phyloP scores from a whole-genome alignment of 30 jellyfish, hydroid and myxozoan genomes.

The Cassiopea xamachana region DNA sequence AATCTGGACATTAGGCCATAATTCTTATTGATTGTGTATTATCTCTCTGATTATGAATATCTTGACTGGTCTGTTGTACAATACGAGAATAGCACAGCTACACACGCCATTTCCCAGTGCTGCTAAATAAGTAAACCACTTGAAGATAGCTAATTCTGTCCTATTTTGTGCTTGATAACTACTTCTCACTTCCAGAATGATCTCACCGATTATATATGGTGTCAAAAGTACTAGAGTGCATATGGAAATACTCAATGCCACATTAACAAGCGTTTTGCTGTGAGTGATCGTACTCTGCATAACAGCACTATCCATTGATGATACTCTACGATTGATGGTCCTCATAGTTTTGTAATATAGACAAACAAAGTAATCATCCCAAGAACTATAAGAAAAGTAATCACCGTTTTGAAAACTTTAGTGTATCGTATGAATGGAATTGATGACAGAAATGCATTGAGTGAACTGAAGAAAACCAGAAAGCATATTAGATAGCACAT shows the following conservation, averaged over 20 bases:
- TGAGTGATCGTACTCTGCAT: not conserved
- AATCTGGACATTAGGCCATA: too few species aligned
- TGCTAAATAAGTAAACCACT: not conserved
- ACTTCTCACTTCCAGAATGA: not conserved
- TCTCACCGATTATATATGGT: not conserved
- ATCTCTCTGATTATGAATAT: not conserved
- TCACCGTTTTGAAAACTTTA: too few species aligned
- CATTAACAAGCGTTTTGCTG: not conserved
- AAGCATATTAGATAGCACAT: not conserved
- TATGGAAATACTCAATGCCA: not conserved
- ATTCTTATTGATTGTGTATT: not conserved
- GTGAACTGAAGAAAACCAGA: not conserved
- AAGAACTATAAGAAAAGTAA: not conserved
- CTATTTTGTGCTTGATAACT: not conserved
- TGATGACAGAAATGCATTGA: not conserved
- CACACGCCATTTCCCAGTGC: not conserved
- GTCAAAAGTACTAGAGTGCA: not conserved
- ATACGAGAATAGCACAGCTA: not conserved
- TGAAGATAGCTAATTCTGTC: not conserved
- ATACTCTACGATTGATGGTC: slow-evolving; percentile 17
- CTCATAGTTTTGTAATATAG: slow-evolving; percentile 15
- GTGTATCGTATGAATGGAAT: too few species aligned
- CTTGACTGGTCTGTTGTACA: not conserved
- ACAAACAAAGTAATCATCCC: not conserved
- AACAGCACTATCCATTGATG: not conserved